Conservation (phyloP, 2,797 vertebrate genomes). For the Okamejei kenojei region DNA sequence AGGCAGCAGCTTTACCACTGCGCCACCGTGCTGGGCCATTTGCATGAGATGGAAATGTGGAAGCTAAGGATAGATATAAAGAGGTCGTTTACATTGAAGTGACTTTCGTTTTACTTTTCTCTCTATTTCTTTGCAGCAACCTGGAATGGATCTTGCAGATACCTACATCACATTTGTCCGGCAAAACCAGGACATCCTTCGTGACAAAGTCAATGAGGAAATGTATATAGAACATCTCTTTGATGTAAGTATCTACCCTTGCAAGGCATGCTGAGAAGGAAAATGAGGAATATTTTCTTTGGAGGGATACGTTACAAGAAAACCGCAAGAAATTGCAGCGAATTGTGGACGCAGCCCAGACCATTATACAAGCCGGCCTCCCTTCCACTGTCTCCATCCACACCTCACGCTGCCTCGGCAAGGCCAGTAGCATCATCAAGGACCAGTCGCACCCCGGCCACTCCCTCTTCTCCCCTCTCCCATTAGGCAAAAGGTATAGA, state of each 20-base stretch:
- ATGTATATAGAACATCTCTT: slow-evolving; percentile 84
- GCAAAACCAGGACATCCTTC: slow-evolving; percentile 90
- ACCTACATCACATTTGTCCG: slow-evolving; percentile 90
- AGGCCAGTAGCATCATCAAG: too few species aligned
- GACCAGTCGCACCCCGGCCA: too few species aligned
- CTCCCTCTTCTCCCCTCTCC: too few species aligned
- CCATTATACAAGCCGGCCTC: too few species aligned
- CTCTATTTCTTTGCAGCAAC: slow-evolving; percentile 65
- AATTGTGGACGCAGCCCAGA: too few species aligned
- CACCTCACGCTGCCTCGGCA: too few species aligned
- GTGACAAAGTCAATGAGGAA: slow-evolving; percentile 83
- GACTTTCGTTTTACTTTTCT: slow-evolving; percentile 25
- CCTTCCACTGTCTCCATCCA: too few species aligned
- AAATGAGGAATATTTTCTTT: not conserved
- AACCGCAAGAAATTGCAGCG: too few species aligned
- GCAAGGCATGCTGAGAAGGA: slow-evolving; percentile 39
- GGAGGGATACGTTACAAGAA: slow-evolving; percentile 37
- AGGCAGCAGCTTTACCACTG: too few species aligned
- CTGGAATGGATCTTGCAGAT: slow-evolving; percentile 87
- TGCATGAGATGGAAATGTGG: not conserved
- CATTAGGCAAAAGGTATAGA: too few species aligned
- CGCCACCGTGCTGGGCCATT: too few species aligned
- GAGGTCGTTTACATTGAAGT: not conserved
- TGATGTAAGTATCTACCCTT: slow-evolving; percentile 73
- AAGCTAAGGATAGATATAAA: not conserved